These are phyloP conservation scores for Hirudinaria manillensis DNA, from an alignment of 2,888 invertebrate species.

Conservation along the genomic window DNA sequence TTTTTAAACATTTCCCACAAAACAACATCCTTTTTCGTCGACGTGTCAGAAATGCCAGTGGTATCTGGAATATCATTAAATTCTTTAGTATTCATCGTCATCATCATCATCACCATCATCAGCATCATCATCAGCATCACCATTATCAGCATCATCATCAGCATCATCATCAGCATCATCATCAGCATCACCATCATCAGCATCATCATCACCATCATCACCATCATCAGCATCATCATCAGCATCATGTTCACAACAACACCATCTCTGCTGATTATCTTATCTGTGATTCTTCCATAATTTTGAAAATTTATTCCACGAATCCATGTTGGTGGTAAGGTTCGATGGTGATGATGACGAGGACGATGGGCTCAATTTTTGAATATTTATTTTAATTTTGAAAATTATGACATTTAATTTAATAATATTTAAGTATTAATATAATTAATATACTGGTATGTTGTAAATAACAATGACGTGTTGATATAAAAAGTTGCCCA, in stretches of 20 bases:
- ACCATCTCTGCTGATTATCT: not conserved
- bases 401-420: not conserved
- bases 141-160: not conserved
- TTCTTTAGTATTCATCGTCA: constrained; percentile 12
- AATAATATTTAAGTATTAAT: not conserved
- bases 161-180: constrained; percentile 19
- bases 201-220: constrained; percentile 15
- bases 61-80: no score
- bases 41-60: no score
- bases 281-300: not conserved
- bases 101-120: constrained; percentile 2
- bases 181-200: constrained; percentile 3
- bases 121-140: not conserved
- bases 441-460: not conserved
- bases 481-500: no score
- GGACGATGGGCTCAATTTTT: not conserved
- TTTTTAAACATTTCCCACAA: no score
- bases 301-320: not conserved
- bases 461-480: not conserved
- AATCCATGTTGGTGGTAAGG: not conserved
- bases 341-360: not conserved
- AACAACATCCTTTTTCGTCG: no score
- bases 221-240: constrained; percentile 21
- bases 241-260: not conserved
- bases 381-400: not conserved